Conservation (phyloP, 2,113 vertebrate species). For the Onychorhynchus coronatus region DNA sequence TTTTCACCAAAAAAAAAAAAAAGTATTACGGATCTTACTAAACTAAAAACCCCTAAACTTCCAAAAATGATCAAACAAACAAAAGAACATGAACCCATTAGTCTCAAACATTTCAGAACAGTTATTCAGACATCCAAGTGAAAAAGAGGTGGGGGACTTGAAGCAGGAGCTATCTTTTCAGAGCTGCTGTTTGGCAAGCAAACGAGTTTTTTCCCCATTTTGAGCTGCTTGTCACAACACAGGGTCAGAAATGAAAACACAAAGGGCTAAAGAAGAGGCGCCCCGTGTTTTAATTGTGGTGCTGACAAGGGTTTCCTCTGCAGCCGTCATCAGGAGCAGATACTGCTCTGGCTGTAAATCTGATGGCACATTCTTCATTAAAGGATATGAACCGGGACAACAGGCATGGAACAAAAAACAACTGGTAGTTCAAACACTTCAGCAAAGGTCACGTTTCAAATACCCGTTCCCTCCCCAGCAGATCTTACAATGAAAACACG, state of each 20-base stretch:
- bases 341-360: not conserved
- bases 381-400: not conserved
- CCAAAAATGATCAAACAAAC: not conserved
- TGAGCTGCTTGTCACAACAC: not conserved
- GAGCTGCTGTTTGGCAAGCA: not conserved
- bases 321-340: not conserved
- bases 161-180: not conserved
- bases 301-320: slow-evolving; percentile 11
- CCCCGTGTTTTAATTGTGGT: not conserved
- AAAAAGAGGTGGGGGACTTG: not conserved
- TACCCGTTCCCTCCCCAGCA: not conserved
- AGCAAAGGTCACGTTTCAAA: not conserved
- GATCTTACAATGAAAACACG: not conserved
- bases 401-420: not conserved
- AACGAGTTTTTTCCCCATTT: not conserved
- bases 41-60: not conserved
- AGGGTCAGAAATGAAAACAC: not conserved
- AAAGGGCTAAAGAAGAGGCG: not conserved
- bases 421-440: not conserved
- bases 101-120: not conserved
- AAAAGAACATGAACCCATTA: not conserved
- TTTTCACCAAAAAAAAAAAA: not conserved
- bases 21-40: not conserved
- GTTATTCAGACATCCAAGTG: not conserved
- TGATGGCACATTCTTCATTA: not conserved